A percentile compares a stretch with the other conserved stretches of the same genome.
Evolutionary conservation across 2,113 vertebrate species (phyloP).

Genomic region (Emydura subglobosa): DNA sequence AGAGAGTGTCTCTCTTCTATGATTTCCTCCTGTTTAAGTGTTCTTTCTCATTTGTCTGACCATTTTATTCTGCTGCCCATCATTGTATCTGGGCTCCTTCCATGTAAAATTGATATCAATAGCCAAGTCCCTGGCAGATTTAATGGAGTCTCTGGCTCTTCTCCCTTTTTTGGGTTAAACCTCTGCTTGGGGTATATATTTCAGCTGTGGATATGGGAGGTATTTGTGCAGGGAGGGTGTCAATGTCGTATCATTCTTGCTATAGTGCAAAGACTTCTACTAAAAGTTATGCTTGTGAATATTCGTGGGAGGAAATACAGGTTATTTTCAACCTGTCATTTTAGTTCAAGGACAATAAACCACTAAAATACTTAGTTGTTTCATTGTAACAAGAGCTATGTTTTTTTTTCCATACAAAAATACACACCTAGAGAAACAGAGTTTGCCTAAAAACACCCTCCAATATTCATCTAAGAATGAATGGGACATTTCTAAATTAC

Average conservation of each 20-base stretch:
- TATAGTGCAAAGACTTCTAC: not conserved
- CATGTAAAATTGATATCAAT: not conserved
- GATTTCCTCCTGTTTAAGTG: not conserved
- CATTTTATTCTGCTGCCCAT: not conserved
- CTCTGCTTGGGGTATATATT: not conserved
- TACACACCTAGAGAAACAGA: not conserved
- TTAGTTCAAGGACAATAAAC: not conserved
- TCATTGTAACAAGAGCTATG: not conserved
- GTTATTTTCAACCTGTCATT: not conserved
- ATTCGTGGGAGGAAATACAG: not conserved
- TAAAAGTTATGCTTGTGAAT: not conserved
- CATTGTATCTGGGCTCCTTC: not conserved
- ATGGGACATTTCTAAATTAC: not conserved
- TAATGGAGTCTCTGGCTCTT: not conserved
- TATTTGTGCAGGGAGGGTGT: not conserved
- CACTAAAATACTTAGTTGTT: not conserved
- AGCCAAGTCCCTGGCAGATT: not conserved
- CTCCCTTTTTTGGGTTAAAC: not conserved
- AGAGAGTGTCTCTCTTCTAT: not conserved
- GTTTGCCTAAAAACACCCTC: not conserved
- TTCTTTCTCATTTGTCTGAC: not conserved
- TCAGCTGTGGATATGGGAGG: not conserved
- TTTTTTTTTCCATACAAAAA: no score
- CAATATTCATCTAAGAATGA: not conserved
- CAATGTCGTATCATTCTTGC: not conserved